Evolutionary conservation across 2,888 invertebrate genomes (phyloP).

Genomic region (Marasmarcha lunaedactyla): DNA sequence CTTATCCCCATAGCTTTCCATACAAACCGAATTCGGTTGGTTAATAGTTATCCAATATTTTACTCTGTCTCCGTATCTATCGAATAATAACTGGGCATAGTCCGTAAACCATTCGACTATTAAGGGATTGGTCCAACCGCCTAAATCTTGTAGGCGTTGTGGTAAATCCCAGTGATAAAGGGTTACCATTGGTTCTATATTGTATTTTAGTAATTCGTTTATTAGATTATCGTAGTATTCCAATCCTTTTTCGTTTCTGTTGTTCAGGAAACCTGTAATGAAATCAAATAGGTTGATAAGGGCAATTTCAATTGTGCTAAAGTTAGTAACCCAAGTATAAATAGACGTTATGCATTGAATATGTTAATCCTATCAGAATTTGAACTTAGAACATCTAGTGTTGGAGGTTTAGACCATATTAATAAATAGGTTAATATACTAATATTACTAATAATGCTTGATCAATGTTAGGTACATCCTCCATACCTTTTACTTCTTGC

Average conservation of each 20-base stretch:
- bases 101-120: conserved; percentile 50
- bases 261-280: conserved; percentile 32
- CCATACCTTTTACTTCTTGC: too few relatives aligned
- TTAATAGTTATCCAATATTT: conserved; percentile 73
- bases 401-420: too few relatives aligned
- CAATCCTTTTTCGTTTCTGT: conserved; percentile 44
- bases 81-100: conserved; percentile 51
- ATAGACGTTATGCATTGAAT: too few relatives aligned
- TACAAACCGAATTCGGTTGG: conserved; percentile 60
- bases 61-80: conserved; percentile 53
- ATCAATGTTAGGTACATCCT: too few relatives aligned
- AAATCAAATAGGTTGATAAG: neutral
- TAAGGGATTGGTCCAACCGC: conserved; percentile 41
- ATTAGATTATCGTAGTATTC: conserved; percentile 71
- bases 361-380: too few relatives aligned
- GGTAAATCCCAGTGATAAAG: conserved; percentile 47
- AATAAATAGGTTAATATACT: too few relatives aligned
- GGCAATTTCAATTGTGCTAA: neutral
- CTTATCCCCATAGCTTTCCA: conserved; percentile 49
- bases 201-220: conserved; percentile 43
- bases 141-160: conserved; percentile 37
- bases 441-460: too few relatives aligned
- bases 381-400: too few relatives aligned
- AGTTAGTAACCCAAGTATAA: neutral
- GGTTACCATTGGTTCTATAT: conserved; percentile 42